These are phyloP conservation scores for Semnornis frantzii DNA, from an alignment of 2,113 vertebrate species.

Conservation along the genomic window DNA sequence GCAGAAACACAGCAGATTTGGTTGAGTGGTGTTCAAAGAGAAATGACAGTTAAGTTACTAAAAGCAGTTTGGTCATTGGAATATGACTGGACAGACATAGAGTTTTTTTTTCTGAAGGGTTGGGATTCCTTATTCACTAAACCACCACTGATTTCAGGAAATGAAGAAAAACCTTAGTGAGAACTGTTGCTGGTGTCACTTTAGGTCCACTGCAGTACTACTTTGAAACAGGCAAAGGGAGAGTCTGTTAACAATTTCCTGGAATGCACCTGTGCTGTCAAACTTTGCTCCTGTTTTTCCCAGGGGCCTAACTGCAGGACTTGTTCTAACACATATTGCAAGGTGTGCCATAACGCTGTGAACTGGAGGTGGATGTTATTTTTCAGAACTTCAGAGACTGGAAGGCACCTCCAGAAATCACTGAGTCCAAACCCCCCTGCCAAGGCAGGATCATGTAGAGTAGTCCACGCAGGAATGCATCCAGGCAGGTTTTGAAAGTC, in stretches of 20 bases:
- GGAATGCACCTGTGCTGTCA: not conserved
- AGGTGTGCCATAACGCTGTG: not conserved
- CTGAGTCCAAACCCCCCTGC: no score
- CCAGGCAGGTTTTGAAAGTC: no score
- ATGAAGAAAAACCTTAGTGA: not conserved
- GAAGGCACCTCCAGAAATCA: no score
- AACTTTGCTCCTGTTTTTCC: not conserved
- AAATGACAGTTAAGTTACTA: not conserved
- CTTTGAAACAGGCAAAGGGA: not conserved
- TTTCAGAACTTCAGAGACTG: no score
- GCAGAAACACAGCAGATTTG: not conserved
- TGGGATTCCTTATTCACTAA: not conserved
- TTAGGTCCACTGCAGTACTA: not conserved
- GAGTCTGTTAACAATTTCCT: not conserved
- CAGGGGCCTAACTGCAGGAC: not conserved
- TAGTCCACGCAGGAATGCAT: no score
- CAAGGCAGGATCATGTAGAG: no score
- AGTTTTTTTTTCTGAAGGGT: not conserved
- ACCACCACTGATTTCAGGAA: not conserved
- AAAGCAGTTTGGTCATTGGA: not conserved
- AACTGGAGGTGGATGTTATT: not conserved
- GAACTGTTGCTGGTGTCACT: not conserved
- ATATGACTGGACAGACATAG: not conserved
- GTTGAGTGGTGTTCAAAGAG: not conserved
- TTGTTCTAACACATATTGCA: not conserved